phyloP scores from a whole-genome alignment of 2,888 invertebrate species.

The Volucella zonaria region DNA sequence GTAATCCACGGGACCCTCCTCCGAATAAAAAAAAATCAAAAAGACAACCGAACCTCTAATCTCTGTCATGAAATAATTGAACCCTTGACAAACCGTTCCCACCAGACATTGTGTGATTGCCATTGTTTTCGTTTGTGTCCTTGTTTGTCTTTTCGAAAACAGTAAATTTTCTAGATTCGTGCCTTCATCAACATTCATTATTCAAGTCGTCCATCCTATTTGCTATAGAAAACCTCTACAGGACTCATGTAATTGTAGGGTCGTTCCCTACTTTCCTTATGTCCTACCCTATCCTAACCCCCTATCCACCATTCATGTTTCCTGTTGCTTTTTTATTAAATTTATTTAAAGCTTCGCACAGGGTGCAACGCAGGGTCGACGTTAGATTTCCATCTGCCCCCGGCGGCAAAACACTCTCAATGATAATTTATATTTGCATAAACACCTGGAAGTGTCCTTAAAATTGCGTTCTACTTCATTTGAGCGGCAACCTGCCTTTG shows the following conservation, averaged over 20 bases:
- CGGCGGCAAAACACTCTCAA: not conserved
- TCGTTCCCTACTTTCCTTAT: too few relatives aligned
- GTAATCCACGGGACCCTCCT: conserved; percentile 17
- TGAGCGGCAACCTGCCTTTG: not conserved
- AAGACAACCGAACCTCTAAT: conserved; percentile 9
- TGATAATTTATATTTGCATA: conserved; percentile 61
- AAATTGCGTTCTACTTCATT: conserved; percentile 57
- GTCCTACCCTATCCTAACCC: too few relatives aligned
- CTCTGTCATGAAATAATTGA: conserved; percentile 42
- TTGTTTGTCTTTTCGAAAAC: not conserved
- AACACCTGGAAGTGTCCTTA: conserved; percentile 58
- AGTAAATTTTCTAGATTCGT: not conserved
- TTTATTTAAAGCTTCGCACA: conserved; percentile 4
- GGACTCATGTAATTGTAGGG: not conserved
- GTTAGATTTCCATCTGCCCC: conserved; percentile 17
- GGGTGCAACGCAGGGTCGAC: not conserved
- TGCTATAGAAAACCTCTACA: conserved; percentile 3
- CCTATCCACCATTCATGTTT: not conserved
- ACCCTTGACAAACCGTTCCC: conserved; percentile 8
- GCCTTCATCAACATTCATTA: conserved; percentile 47
- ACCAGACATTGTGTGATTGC: too few relatives aligned
- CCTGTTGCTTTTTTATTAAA: not conserved
- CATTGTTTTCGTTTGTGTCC: not conserved
- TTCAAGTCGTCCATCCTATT: conserved; percentile 21
- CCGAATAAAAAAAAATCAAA: not conserved